A percentile compares a stretch with the other conserved stretches of the same genome.
These are phyloP conservation scores for Parelbella ahira DNA, from an alignment of 2,888 invertebrate species.

Conservation along the genomic window DNA sequence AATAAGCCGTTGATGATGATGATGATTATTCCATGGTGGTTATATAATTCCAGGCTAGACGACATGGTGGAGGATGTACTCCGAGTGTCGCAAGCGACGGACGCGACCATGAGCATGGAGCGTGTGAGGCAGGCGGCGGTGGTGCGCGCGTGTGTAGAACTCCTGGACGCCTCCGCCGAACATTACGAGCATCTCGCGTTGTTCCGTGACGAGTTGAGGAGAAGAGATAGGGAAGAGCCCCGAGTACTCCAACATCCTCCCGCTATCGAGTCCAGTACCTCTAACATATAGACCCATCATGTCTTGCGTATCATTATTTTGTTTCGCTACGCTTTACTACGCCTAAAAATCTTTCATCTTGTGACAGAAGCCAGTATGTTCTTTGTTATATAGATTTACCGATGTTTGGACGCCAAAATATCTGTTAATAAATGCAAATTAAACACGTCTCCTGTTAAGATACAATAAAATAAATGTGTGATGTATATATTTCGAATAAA, in stretches of 20 bases:
- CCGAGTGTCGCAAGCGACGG: conserved; percentile 52
- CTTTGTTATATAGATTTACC: too few species aligned
- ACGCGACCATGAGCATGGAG: conserved; percentile 52
- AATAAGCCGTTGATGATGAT: too few species aligned
- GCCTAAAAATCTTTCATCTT: too few species aligned
- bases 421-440: too few species aligned
- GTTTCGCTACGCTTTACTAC: too few species aligned
- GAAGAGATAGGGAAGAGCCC: conserved; percentile 38
- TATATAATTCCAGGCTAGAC: conserved; percentile 50
- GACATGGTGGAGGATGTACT: conserved; percentile 64
- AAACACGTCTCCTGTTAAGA: too few species aligned
- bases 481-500: too few species aligned
- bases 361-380: too few species aligned
- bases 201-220: conserved; percentile 55
- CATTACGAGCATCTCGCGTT: conserved; percentile 65
- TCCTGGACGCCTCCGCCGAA: conserved; percentile 59
- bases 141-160: conserved; percentile 50
- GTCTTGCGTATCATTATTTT: too few species aligned
- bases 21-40: too few species aligned
- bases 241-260: conserved; percentile 48
- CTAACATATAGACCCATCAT: conserved; percentile 13
- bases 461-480: too few species aligned
- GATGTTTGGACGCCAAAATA: too few species aligned
- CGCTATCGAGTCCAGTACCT: conserved; percentile 47
- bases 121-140: conserved; percentile 51